Conservation (phyloP, 2,113 vertebrate species). For the Psittacus erithacus region DNA sequence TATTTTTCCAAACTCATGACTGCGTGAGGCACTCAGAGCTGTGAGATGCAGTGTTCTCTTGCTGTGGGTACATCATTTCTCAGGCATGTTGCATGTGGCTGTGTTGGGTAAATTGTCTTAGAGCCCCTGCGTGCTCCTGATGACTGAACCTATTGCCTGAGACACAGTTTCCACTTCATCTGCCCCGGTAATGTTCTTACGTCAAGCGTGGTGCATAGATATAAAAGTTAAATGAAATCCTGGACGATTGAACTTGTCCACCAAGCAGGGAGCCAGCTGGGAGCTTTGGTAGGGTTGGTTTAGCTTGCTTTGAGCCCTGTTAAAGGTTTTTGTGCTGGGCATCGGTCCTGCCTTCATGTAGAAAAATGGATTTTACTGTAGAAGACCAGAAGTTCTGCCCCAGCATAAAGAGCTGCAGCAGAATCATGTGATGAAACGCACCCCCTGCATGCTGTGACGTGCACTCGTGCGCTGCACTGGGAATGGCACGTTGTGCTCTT, state of each 20-base stretch:
- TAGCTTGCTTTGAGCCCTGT: not conserved
- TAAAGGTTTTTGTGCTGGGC: not conserved
- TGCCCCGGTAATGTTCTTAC: not conserved
- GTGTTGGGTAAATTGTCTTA: not conserved
- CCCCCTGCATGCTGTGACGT: not conserved
- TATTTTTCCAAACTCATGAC: not conserved
- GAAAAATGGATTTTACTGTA: not conserved
- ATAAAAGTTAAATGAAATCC: accelerated
- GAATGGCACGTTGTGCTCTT: not conserved
- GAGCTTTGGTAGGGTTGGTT: not conserved
- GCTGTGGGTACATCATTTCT: not conserved
- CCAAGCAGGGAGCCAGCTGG: not conserved
- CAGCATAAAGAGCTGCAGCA: not conserved
- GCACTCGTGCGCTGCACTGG: not conserved
- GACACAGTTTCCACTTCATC: not conserved
- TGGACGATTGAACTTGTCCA: not conserved
- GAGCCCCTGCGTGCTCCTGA: not conserved
- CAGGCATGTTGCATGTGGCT: not conserved
- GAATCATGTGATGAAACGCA: not conserved
- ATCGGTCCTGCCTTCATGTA: not conserved
- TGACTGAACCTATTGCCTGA: not conserved
- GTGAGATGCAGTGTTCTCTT: not conserved
- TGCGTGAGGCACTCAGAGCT: not conserved
- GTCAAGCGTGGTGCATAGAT: not conserved
- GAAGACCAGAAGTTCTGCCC: not conserved